phyloP scores from a whole-genome alignment of 2,888 invertebrate species.

The Agriopis aurantiaria region DNA sequence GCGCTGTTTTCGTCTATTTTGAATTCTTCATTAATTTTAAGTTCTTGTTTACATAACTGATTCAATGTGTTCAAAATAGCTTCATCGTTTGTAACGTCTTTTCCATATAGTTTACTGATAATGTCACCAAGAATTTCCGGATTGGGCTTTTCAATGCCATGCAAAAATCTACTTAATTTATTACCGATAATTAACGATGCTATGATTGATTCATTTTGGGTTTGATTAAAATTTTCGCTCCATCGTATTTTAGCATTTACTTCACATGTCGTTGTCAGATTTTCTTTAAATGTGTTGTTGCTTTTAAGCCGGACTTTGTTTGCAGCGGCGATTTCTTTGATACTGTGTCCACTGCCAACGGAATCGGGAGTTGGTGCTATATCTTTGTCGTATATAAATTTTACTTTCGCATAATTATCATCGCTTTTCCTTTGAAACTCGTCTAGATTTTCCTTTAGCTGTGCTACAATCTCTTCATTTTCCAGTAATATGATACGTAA shows the following conservation, averaged over 20 bases:
- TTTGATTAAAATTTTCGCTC: conserved; percentile 65
- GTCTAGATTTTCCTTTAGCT: conserved; percentile 54
- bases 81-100: conserved; percentile 62
- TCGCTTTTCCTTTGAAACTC: conserved; percentile 54
- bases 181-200: conserved; percentile 60
- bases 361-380: conserved; percentile 58
- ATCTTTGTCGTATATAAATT: conserved; percentile 58
- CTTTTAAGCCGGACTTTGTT: conserved; percentile 75
- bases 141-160: conserved; percentile 64
- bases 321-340: conserved; percentile 71
- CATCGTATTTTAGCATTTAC: conserved; percentile 67
- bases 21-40: conserved; percentile 54
- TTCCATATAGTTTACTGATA: conserved; percentile 68
- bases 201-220: conserved; percentile 60
- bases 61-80: conserved; percentile 59
- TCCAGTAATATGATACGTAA: conserved; percentile 66
- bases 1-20: conserved; percentile 59
- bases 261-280: conserved; percentile 65
- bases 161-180: conserved; percentile 63
- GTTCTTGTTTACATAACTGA: conserved; percentile 59
- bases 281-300: conserved; percentile 70
- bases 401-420: conserved; percentile 50
- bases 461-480: conserved; percentile 63
- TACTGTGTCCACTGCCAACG: conserved; percentile 73
- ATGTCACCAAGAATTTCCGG: conserved; percentile 60